Evolutionary conservation across 1,140 invertebrate species (phyloP).

Genomic region (Zaprionus inermis): DNA sequence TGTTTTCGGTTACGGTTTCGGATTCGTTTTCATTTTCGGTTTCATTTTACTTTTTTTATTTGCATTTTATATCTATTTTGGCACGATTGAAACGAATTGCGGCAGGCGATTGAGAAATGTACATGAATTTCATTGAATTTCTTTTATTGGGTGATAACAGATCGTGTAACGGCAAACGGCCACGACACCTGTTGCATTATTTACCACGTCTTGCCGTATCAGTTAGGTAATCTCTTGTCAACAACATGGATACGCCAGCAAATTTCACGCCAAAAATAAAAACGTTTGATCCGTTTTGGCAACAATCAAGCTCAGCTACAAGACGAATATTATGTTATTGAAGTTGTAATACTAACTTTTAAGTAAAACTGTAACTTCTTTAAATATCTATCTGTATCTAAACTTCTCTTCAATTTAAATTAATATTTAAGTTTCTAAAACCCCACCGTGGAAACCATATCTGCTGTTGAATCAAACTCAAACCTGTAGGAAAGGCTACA

Average conservation of each 20-base stretch:
- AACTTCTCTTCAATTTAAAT: too few relatives aligned
- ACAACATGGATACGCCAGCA: constrained; percentile 35
- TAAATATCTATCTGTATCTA: too few relatives aligned
- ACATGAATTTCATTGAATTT: constrained; percentile 62
- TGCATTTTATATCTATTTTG: constrained; percentile 50
- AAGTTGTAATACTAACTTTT: not conserved
- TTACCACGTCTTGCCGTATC: constrained; percentile 47
- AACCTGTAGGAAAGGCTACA: too few relatives aligned
- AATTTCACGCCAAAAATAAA: constrained; percentile 15
- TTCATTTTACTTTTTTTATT: constrained; percentile 26
- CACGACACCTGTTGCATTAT: constrained; percentile 72
- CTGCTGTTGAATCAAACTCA: too few relatives aligned
- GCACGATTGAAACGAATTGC: constrained; percentile 63
- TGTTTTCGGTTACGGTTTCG: constrained; percentile 23
- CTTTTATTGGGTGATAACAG: constrained; percentile 61
- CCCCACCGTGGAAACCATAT: too few relatives aligned
- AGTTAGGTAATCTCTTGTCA: constrained; percentile 60
- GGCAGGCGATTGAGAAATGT: constrained; percentile 59
- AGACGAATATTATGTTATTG: not conserved
- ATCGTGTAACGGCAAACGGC: constrained; percentile 48
- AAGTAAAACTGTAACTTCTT: too few relatives aligned
- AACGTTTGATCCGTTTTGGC: constrained; percentile 17
- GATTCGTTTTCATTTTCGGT: constrained; percentile 16
- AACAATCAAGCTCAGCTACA: not conserved
- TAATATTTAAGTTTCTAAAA: too few relatives aligned